Percentiles rank a stretch among this genome's conserved stretches.
These are phyloP conservation scores for Drosophila eugracilis DNA, from an alignment of 1,140 invertebrate species.

Conservation along the genomic window DNA sequence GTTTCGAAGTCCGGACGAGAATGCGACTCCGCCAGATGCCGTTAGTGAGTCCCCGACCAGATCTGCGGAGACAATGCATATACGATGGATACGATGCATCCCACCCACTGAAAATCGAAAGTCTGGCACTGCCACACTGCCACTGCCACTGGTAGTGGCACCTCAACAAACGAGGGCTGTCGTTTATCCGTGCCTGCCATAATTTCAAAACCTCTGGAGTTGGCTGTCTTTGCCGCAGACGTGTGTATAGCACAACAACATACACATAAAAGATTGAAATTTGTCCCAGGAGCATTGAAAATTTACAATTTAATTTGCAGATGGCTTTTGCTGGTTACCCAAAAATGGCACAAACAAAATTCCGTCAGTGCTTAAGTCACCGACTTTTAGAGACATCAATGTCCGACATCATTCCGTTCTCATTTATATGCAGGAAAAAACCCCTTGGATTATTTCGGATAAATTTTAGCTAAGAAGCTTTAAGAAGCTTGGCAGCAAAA, in stretches of 20 bases:
- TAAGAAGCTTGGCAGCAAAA: background rate
- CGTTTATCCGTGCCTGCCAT: constrained; percentile 30
- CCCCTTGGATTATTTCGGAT: constrained; percentile 6
- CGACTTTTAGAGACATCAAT: constrained; percentile 17
- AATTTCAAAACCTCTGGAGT: constrained; percentile 63
- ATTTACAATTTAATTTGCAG: constrained; percentile 80
- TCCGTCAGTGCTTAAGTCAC: constrained; percentile 15
- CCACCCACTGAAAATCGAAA: constrained; percentile 6
- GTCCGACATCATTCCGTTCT: background rate
- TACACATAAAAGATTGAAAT: constrained; percentile 76
- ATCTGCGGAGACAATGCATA: constrained; percentile 52
- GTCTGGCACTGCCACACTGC: background rate
- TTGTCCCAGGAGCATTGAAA: constrained; percentile 73
- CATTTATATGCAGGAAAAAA: constrained; percentile 14
- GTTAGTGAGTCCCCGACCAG: constrained; percentile 42
- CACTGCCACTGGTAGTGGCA: background rate
- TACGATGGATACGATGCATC: constrained; percentile 1
- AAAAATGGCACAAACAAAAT: constrained; percentile 35
- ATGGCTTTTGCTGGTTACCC: constrained; percentile 38
- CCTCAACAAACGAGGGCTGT: constrained; percentile 7
- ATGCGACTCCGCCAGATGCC: constrained; percentile 47
- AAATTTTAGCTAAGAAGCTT: background rate
- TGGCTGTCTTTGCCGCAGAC: constrained; percentile 56
- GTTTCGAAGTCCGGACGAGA: constrained; percentile 5
- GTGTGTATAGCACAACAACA: too few species aligned